Evolutionary conservation across 2,888 invertebrate genomes (phyloP), one percentile per base, ranked within the genome.

Genomic region (Troides oblongomaculatus): DNA sequence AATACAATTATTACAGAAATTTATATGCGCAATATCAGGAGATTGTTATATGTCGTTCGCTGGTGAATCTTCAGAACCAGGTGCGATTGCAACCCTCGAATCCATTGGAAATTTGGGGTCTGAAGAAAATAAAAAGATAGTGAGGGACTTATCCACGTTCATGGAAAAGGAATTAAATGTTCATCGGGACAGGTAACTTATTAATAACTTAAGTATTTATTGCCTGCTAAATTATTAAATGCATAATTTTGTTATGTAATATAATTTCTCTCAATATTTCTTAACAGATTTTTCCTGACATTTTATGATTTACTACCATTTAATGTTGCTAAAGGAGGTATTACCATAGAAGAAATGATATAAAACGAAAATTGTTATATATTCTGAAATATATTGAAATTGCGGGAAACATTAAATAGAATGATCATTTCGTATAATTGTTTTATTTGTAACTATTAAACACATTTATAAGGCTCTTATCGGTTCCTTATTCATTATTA

Each of bases 211-310:
- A 30, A 30, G 5, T 30, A 30, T 56, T 56, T 8, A 56, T 56
- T 8, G 23, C 18, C 23, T 14, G 21, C 2, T 7, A 10, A 58
- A 23, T 58, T 7, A 8, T 0, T 8, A 58, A 1, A 1, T 4
- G 6, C 6, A 1, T n/a, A 5, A 21, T 23, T 6, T 14, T 58
- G 7, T 18, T n/a, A 12, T 21, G 10, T 58, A 23, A 58, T 58
- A 23, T 23, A 12, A 23, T 23, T 23, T 10, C 7, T n/a, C 7
- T 23, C 21, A 23, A 10, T n/a, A 30, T 46, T 74, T 71, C 73
- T 23, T 88, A 86, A 53, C 85, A 90, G 90, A 68, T 85, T 88
- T 63, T 83, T 88, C 78, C 70, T 89, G 1, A 81, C 85, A 0
- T 86, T 86, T 74, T 86, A 89, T 75, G 88, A 90, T 71, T 36